Base-by-base conservation (phyloP, 2,113 vertebrate genomes). In the Trematocara nigrifrons region DNA sequence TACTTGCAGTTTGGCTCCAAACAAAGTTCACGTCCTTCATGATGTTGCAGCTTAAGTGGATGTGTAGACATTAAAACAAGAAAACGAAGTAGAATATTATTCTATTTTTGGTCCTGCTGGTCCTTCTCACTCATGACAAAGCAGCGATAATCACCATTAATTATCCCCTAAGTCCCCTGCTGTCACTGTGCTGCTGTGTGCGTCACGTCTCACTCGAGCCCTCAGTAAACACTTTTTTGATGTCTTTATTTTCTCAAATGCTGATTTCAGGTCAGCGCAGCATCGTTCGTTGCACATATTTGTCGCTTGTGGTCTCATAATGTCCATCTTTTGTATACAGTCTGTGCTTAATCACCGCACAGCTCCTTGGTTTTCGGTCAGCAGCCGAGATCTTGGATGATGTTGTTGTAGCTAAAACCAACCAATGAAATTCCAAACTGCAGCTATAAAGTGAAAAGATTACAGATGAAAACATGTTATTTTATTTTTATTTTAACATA, bases 201-300 rank as follows among this genome's bases (percentile, higher is more conserved):
- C 40, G 20, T n/a, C 56, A 31, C 16, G 1, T 3, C 61, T 69
- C 61, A 22, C 4, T 69, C 0, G 6, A 40, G 35, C 6, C 35
- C 61, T 42, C 61, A 15, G 54, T 57, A 31, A 57, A 57, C 54
- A 16, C 26, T 57, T 57, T 29, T 29, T 57, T 31, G 54, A 31
- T 57, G 26, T 2, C 12, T 57, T 31, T 57, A 57, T 57, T 57
- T 29, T 57, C 4, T 57, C 54, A 57, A 29, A 57, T 29, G 12
- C 22, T 57, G 54, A 57, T 57, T 57, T 29, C 26, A 18, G 29
- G 29, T 4, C 57, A 61, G 31, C 12, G 3, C 54, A 29, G 16
- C 64, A 69, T 38, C 10, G 3, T 45, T 22, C 22, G n/a, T 40
- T 40, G 61, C 11, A 0, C 35, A 20, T 0, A 0, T 64, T 66